Percentiles rank a stretch among this genome's conserved stretches.
Evolutionary conservation across 2,888 invertebrate genomes (phyloP).

Genomic region (Alcis repandata): DNA sequence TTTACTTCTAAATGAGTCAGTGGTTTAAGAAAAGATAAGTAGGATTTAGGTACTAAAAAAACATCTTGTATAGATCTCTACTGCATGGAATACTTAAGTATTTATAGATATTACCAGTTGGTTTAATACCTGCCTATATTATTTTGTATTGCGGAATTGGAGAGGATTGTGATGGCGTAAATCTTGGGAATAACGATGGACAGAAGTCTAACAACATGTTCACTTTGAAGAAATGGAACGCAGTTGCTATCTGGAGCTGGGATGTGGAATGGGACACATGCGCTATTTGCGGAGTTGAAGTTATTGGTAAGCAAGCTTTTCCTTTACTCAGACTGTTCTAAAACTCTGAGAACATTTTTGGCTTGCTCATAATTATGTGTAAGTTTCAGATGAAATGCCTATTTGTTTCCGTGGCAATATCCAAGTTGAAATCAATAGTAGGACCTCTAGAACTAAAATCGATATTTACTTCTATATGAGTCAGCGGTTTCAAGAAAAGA

Average conservation of each 20-base stretch:
- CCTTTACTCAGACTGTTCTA: background rate
- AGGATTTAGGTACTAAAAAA: too few relatives aligned
- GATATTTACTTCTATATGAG: too few relatives aligned
- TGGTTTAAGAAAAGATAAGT: too few relatives aligned
- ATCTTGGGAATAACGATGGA: slow-evolving; percentile 88
- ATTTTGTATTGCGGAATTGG: too few relatives aligned
- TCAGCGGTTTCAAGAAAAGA: too few relatives aligned
- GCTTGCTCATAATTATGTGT: background rate
- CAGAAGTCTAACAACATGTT: slow-evolving; percentile 95
- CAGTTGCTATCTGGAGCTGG: slow-evolving; percentile 99
- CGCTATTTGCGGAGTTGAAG: slow-evolving; percentile 99
- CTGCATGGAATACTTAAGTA: too few relatives aligned
- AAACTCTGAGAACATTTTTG: background rate
- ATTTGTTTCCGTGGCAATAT: background rate
- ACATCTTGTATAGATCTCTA: too few relatives aligned
- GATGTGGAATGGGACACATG: slow-evolving; percentile 99
- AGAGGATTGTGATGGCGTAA: slow-evolving; percentile 76
- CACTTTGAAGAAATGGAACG: slow-evolving; percentile 99
- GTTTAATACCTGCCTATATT: too few relatives aligned
- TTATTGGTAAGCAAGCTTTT: slow-evolving; percentile 91
- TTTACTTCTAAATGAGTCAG: too few relatives aligned
- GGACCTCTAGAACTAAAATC: too few relatives aligned
- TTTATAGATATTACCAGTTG: too few relatives aligned
- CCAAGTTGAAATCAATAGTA: background rate
- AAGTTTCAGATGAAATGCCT: background rate